Base-by-base conservation (phyloP, 2,797 vertebrate species). In the Carapus acus region DNA sequence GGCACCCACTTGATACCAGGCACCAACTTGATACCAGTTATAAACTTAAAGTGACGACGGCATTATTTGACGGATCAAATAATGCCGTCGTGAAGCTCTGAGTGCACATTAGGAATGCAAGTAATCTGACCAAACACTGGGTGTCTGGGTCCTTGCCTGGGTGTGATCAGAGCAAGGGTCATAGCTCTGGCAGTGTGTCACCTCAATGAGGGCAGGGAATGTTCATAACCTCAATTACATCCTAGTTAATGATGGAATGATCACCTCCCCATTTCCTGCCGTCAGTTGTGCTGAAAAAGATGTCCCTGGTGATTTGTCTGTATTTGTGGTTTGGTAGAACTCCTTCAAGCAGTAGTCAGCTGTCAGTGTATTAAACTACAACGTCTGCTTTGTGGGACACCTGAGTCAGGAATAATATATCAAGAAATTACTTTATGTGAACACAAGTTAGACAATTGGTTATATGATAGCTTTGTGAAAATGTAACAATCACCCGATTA, bases 101-200 rank as follows among this genome's bases (percentile, higher is more conserved):
- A 65, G 58, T 14, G 40, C 60, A 55, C 47, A 2, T n/a, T n/a
- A n/a, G n/a, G n/a, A n/a, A 24, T 43, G 27, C 73, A 76, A 76
- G 82, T 82, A 83, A 81, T 83, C 74, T 81, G 68, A 80, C 61
- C 21, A 41, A 60, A 57, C 24, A 2, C 40, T 47, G 27, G 36
- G 43, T 60, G 47, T 24, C 43, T 13, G 31, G 19, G 46, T 45
- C 49, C 55, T 54, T 6, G 23, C 42, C 62, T 46, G 46, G 41
- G 61, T 44, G 63, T 76, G 65, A 79, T 73, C 76, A 68, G 54
- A 60, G 24, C 3, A 15, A 40, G 22, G 76, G 82, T 79, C 73
- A 60, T 48, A 65, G 65, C 29, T 57, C 58, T 70, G 62, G 55
- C 51, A 64, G 59, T 69, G 62, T 73, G 57, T 71, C 44, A 43